Percentiles rank a stretch among this genome's conserved stretches.
These are phyloP conservation scores for Bagarius yarrelli DNA, from an alignment of 2,113 vertebrate genomes.

Conservation along the genomic window DNA sequence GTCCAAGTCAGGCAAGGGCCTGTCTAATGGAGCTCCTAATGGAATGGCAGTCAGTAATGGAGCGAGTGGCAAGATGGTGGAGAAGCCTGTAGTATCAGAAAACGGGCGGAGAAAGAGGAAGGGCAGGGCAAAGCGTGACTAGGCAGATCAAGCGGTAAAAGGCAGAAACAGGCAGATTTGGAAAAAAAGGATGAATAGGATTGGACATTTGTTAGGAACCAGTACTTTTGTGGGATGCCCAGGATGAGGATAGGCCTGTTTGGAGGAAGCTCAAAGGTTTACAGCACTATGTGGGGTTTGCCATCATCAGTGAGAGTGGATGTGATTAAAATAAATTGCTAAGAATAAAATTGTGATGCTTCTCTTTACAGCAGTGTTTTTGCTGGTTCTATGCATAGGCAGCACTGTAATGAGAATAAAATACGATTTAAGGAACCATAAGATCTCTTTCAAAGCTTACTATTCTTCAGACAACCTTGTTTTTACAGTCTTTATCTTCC, in stretches of 20 bases:
- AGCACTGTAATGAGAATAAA: constrained; percentile 19
- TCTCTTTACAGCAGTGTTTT: constrained; percentile 32
- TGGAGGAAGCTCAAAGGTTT: constrained; percentile 26
- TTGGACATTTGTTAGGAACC: constrained; percentile 36
- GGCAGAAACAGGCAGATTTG: constrained; percentile 57
- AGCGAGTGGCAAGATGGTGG: constrained; percentile 75
- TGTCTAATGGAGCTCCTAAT: constrained; percentile 81
- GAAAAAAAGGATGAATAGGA: constrained; percentile 22
- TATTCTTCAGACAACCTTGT: constrained; percentile 18
- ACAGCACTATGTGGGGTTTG: constrained; percentile 29
- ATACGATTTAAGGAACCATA: background rate
- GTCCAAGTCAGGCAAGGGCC: constrained; percentile 77
- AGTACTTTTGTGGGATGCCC: constrained; percentile 12
- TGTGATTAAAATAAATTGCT: constrained; percentile 21
- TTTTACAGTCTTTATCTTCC: constrained; percentile 9
- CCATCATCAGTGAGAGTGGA: constrained; percentile 11
- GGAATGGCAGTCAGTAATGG: constrained; percentile 69
- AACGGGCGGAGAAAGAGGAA: constrained; percentile 87
- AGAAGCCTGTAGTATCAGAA: constrained; percentile 71
- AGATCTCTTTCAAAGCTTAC: constrained; percentile 30
- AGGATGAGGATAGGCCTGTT: constrained; percentile 28
- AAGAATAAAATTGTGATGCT: constrained; percentile 22
- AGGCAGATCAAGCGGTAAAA: constrained; percentile 66
- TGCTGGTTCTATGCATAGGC: constrained; percentile 18
- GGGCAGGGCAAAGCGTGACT: constrained; percentile 94